Conservation (phyloP, 2,888 invertebrate genomes). For the Cordilura impudica region DNA sequence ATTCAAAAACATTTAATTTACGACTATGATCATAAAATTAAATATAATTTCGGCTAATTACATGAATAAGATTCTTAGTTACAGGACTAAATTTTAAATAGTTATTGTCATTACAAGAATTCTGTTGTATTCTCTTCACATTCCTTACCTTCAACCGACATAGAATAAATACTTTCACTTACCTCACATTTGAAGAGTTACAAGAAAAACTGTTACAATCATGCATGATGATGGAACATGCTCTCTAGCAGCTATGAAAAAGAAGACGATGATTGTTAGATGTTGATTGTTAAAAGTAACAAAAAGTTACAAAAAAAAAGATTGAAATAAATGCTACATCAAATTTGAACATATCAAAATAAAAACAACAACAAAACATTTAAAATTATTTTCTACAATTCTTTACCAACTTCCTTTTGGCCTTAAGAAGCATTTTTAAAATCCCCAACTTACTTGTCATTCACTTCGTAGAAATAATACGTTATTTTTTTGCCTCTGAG, state of each 20-base stretch:
- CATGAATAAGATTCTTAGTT: no score
- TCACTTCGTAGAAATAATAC: conserved; percentile 9
- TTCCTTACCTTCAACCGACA: background rate
- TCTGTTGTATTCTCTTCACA: no score
- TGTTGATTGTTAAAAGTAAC: conserved; percentile 40
- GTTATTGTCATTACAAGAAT: no score
- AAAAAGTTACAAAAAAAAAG: conserved; percentile 29
- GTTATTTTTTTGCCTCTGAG: conserved; percentile 1
- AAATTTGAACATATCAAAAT: conserved; percentile 57
- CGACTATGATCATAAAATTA: no score
- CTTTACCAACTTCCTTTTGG: conserved; percentile 41
- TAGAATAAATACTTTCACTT: no score
- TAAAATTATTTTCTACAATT: conserved; percentile 48
- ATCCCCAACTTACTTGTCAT: conserved; percentile 43
- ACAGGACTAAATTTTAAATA: no score
- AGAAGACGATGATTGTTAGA: conserved; percentile 41
- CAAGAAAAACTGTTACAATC: conserved; percentile 56
- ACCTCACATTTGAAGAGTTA: background rate
- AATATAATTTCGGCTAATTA: no score
- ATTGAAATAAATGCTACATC: conserved; percentile 58
- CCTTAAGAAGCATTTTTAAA: conserved; percentile 27
- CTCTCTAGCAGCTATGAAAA: conserved; percentile 34
- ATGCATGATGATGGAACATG: conserved; percentile 38
- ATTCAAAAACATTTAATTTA: no score
- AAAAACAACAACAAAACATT: conserved; percentile 42